phyloP scores from a whole-genome alignment of 1,140 invertebrate species.

The Brachionus plicatilis region DNA sequence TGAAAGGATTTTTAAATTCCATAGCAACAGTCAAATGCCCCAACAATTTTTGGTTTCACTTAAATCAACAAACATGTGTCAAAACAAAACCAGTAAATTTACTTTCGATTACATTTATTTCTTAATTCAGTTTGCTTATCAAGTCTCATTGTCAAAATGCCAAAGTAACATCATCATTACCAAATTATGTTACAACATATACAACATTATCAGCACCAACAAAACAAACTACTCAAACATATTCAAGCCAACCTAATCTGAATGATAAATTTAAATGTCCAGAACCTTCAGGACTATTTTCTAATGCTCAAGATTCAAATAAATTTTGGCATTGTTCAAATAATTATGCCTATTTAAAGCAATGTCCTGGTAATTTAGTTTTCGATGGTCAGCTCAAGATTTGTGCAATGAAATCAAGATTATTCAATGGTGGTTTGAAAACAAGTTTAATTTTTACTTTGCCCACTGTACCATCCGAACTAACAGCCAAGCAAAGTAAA shows the following conservation, averaged over 20 bases:
- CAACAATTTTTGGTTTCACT: background rate
- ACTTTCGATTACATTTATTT: background rate
- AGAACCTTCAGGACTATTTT: background rate
- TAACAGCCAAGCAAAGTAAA: background rate
- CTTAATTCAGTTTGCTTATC: background rate
- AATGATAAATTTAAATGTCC: background rate
- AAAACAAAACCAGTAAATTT: background rate
- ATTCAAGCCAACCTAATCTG: background rate
- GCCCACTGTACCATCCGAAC: background rate
- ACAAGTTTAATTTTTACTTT: background rate
- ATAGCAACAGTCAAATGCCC: constrained; percentile 6
- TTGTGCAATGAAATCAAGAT: background rate
- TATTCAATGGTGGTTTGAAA: background rate
- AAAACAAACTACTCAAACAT: background rate
- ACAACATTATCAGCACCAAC: background rate
- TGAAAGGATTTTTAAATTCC: background rate
- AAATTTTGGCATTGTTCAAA: constrained; percentile 29
- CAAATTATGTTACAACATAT: background rate
- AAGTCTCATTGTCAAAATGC: background rate
- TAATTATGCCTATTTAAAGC: background rate
- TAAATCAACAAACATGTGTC: background rate
- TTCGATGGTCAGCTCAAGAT: background rate
- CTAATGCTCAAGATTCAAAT: background rate
- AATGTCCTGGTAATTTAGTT: constrained; percentile 14
- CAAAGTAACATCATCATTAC: background rate